Evolutionary conservation across 2,797 vertebrate species (phyloP).

Genomic region (Channa striata): DNA sequence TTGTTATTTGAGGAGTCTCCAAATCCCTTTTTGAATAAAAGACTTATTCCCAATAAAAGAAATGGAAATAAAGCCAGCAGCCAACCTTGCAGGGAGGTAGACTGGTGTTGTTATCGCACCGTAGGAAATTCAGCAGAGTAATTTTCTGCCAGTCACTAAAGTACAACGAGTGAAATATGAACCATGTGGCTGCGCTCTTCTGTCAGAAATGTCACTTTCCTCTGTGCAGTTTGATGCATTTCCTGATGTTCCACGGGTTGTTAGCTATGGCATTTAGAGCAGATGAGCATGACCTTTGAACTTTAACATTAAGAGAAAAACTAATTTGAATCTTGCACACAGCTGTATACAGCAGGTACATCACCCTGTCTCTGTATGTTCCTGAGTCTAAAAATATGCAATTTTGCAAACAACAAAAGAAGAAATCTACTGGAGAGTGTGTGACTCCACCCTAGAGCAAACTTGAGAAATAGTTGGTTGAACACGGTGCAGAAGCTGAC

Average conservation of each 20-base stretch:
- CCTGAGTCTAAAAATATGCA: conserved; percentile 38
- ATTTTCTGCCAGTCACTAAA: not conserved
- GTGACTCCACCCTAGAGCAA: conserved; percentile 6
- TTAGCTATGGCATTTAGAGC: conserved; percentile 68
- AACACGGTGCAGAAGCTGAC: not conserved
- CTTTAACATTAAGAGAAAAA: conserved; percentile 43
- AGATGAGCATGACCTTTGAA: conserved; percentile 66
- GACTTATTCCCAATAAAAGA: too few relatives aligned
- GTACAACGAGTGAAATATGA: conserved; percentile 29
- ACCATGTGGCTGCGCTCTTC: conserved; percentile 26
- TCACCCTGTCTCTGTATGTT: not conserved
- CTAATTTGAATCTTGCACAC: conserved; percentile 68
- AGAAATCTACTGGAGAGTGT: conserved; percentile 8
- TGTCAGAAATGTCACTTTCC: conserved; percentile 66
- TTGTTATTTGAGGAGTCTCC: too few relatives aligned
- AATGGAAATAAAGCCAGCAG: not conserved
- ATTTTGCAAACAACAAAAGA: conserved; percentile 9
- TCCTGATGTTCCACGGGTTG: conserved; percentile 63
- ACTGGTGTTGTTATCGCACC: not conserved
- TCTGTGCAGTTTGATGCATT: conserved; percentile 57
- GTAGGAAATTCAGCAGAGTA: not conserved
- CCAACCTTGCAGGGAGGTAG: not conserved
- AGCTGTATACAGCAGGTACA: conserved; percentile 49
- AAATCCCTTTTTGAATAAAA: too few relatives aligned
- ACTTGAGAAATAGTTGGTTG: not conserved